Conservation (phyloP, 2,888 invertebrate genomes). For the Zygothrica quintamaculata region DNA sequence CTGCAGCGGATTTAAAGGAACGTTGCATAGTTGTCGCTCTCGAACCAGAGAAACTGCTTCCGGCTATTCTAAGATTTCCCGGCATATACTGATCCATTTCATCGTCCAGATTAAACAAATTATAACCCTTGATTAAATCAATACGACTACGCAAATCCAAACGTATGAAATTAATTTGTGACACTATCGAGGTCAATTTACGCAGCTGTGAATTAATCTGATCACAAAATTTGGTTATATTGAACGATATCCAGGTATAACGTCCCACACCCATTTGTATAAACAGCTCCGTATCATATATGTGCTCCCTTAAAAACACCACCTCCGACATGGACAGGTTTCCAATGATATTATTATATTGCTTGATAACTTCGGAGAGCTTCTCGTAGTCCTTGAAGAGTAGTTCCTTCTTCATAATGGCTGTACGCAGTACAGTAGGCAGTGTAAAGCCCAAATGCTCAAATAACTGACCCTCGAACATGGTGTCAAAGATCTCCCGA, state of each 20-base stretch:
- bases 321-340: conserved; percentile 90
- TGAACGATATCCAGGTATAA: conserved; percentile 94
- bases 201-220: conserved; percentile 87
- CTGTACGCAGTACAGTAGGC: conserved; percentile 85
- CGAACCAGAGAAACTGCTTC: neutral
- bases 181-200: conserved; percentile 87
- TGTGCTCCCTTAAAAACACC: conserved; percentile 88
- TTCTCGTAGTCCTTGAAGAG: conserved; percentile 88
- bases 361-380: conserved; percentile 86
- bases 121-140: conserved; percentile 86
- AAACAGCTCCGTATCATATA: conserved; percentile 89
- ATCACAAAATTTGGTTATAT: conserved; percentile 90
- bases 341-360: conserved; percentile 88
- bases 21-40: neutral
- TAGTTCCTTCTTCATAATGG: conserved; percentile 85
- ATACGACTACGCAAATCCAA: conserved; percentile 87
- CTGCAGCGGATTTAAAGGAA: conserved; percentile 47
- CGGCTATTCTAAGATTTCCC: too few species aligned
- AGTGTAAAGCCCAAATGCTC: conserved; percentile 88
- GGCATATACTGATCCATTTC: conserved; percentile 1
- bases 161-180: conserved; percentile 89
- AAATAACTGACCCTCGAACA: conserved; percentile 90
- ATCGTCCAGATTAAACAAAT: conserved; percentile 84
- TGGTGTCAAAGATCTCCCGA: conserved; percentile 87
- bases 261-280: conserved; percentile 92